A percentile compares a stretch with the other conserved stretches of the same genome.
These are phyloP conservation scores for Gymnopithys bicolor DNA, from an alignment of 2,797 vertebrate species.

Conservation along the genomic window DNA sequence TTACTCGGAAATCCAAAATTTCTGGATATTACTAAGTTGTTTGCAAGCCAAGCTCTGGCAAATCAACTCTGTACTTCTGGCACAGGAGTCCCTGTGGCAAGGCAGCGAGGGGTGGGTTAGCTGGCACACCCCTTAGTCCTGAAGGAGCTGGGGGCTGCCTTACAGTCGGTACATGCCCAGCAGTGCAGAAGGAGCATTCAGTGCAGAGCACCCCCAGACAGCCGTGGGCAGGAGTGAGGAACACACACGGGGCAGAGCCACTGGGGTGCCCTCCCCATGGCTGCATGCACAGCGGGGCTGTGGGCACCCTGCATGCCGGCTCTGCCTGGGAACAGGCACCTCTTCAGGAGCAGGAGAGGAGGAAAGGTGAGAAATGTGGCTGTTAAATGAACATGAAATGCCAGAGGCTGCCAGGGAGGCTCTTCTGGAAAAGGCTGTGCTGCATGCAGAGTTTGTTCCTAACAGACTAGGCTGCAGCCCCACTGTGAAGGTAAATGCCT, in stretches of 20 bases:
- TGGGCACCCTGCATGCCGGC: background rate
- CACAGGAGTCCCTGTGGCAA: background rate
- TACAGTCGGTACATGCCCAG: background rate
- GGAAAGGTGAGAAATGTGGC: background rate
- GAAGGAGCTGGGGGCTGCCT: background rate
- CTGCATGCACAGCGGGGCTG: accelerated
- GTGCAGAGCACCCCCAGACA: background rate
- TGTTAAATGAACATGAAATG: background rate
- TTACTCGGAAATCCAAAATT: background rate
- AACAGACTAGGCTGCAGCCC: background rate
- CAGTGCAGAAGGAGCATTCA: background rate
- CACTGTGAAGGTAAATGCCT: background rate
- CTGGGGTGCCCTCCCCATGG: background rate
- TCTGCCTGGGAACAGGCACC: background rate
- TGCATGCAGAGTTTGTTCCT: background rate
- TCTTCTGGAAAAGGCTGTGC: background rate
- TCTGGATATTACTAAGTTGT: background rate
- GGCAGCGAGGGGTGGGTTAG: background rate
- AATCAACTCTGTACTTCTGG: background rate
- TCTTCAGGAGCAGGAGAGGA: background rate
- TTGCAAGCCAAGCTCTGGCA: background rate
- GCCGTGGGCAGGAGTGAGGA: background rate
- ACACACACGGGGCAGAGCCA: background rate
- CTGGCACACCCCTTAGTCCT: background rate
- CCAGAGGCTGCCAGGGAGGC: background rate